Conservation (phyloP, 1,140 invertebrate species). For the Gryon sp. region DNA sequence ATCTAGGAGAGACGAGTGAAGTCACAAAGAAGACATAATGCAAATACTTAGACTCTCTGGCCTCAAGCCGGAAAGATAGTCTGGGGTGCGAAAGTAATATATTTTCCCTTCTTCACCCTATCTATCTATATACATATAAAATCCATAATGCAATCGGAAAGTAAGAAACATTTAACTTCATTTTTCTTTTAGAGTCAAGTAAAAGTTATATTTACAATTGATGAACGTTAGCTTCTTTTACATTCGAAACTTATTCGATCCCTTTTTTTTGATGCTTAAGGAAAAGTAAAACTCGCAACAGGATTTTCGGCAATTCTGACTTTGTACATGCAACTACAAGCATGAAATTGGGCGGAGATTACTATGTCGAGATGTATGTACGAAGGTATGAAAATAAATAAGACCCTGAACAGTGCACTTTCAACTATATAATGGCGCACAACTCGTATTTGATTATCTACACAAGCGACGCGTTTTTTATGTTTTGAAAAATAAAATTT, state of each 20-base stretch:
- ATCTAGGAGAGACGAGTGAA: conserved; percentile 13
- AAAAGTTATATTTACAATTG: too few species aligned
- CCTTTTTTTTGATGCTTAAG: too few species aligned
- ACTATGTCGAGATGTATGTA: conserved; percentile 5
- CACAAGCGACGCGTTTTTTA: conserved; percentile 26
- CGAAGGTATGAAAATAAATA: conserved; percentile 30
- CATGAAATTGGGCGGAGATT: conserved; percentile 44
- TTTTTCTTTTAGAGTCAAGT: too few species aligned
- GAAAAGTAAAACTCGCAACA: too few species aligned
- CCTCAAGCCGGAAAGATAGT: conserved; percentile 10
- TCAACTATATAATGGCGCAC: conserved; percentile 23
- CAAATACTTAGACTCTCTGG: conserved; percentile 19
- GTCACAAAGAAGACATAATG: conserved; percentile 47
- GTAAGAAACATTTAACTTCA: too few species aligned
- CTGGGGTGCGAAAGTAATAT: conserved; percentile 35
- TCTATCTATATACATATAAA: too few species aligned
- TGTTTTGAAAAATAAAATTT: conserved; percentile 37
- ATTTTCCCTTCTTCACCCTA: too few species aligned
- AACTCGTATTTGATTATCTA: conserved; percentile 35
- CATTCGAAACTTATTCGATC: too few species aligned
- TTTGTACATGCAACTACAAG: conserved; percentile 16
- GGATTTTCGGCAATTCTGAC: conserved; percentile 33
- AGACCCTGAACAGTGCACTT: conserved; percentile 4
- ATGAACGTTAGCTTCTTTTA: too few species aligned
- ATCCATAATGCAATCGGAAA: conserved; percentile 26